These are phyloP conservation scores for Pseudococcus jackbeardsleyi DNA, from an alignment of 2,888 invertebrate genomes.

Conservation along the genomic window DNA sequence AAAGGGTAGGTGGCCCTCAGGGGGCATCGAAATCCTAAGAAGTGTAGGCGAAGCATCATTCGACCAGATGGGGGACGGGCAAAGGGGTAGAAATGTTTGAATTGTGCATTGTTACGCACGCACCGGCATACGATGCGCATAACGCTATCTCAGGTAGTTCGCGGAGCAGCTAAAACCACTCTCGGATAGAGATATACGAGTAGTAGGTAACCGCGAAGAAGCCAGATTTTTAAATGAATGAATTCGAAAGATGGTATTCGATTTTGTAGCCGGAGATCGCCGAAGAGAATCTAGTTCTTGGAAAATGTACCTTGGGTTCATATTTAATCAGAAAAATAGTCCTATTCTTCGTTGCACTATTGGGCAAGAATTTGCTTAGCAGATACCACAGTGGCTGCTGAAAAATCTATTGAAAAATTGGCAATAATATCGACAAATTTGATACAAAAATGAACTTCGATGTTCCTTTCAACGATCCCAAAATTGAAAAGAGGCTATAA, in stretches of 20 bases:
- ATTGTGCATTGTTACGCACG: constrained; percentile 14
- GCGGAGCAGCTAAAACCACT: not conserved
- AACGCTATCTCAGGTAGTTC: not conserved
- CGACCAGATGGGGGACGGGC: not conserved
- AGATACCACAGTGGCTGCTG: not conserved
- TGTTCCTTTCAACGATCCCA: not conserved
- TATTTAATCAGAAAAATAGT: not conserved
- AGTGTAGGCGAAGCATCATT: not conserved
- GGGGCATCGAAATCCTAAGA: not conserved
- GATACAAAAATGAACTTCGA: not conserved
- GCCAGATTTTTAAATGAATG: constrained; percentile 39
- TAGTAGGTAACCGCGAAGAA: constrained; percentile 34
- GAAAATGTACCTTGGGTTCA: not conserved
- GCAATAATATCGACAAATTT: not conserved
- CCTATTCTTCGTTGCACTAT: not conserved
- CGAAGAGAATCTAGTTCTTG: not conserved
- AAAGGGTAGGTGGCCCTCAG: constrained; percentile 34
- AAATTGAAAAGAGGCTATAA: not conserved
- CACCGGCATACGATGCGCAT: not conserved
- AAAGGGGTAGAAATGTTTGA: not conserved
- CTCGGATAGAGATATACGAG: not conserved
- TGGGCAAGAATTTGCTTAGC: not conserved
- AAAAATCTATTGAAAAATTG: not conserved
- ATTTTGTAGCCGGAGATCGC: not conserved
- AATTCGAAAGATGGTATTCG: not conserved